Base-by-base conservation (phyloP, 2,113 vertebrate genomes). In the Stegastes partitus region DNA sequence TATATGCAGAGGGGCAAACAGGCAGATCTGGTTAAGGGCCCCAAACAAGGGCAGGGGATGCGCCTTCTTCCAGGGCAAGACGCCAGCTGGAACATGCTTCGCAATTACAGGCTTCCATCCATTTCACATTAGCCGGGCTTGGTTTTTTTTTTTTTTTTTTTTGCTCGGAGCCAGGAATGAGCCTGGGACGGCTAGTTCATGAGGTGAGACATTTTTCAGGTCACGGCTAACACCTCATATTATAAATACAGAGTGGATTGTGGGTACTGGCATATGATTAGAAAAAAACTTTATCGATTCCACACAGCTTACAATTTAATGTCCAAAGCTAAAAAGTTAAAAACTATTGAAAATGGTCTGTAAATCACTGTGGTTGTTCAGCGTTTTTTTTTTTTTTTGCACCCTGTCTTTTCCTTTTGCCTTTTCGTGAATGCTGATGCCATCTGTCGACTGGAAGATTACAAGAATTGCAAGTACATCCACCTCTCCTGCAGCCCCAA, bases 31-130 rank as follows among this genome's bases (percentile, higher is more conserved):
- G 79, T 89, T 74, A 54, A 80, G 66, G 31, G 72, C 85, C 75
- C 82, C 61, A 87, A 87, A 83, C 67, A 68, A 49, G 63, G 67
- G 53, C 23, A 11, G 21, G 49, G 49, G 49, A 70, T 55, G n/a
- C 44, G 54, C 50, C 63, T 68, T 77, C 72, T 86, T 84, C 76
- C 65, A 78, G 70, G 82, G 77, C 77, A 74, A 71, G 23, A 77
- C 77, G 92, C 89, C 92, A 91, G 87, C 89, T 93, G 84, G 87
- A 93, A 78, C 44, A 11, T 9, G 53, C 21, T 50, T 74, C 63
- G 75, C 62, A 80, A 91, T 83, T 76, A 77, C 65, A 79, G 75
- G 74, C 80, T 87, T 72, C 88, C 64, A 81, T 89, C 84, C 70
- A 77, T 91, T 84, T 89, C 74, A 76, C 81, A 87, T 86, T 79